Evolutionary conservation across 2,113 vertebrate genomes (phyloP).

Genomic region (Phainopepla nitens): DNA sequence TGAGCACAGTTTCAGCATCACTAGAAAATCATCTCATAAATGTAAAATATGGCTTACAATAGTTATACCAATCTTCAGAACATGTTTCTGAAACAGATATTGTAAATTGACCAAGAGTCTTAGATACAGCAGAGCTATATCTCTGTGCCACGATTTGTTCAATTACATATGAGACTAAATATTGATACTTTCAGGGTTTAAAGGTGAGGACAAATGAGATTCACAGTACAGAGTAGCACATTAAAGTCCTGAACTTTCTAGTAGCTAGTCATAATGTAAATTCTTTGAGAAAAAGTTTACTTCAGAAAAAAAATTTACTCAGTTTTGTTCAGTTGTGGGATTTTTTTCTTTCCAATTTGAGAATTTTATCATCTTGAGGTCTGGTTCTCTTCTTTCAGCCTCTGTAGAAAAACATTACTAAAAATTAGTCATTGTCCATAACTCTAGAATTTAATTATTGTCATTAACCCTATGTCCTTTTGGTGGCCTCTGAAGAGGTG

Average conservation of each 20-base stretch:
- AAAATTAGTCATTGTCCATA: not conserved
- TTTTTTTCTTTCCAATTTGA: not conserved
- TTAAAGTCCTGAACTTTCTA: not conserved
- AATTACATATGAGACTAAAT: not conserved
- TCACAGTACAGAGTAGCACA: not conserved
- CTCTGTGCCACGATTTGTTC: not conserved
- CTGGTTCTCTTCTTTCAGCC: not conserved
- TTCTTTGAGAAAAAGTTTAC: not conserved
- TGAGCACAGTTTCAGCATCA: not conserved
- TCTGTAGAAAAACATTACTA: not conserved
- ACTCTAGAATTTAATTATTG: not conserved
- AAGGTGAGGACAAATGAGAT: not conserved
- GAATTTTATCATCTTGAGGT: not conserved
- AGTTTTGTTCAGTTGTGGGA: not conserved
- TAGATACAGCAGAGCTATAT: not conserved
- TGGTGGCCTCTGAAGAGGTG: not conserved
- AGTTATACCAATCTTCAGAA: not conserved
- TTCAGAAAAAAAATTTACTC: not conserved
- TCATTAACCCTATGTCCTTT: not conserved
- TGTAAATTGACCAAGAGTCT: not conserved
- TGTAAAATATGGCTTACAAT: not conserved
- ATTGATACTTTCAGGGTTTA: not conserved
- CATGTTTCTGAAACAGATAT: not conserved
- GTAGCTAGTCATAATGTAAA: not conserved
- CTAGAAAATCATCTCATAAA: not conserved